Evolutionary conservation across 2,888 invertebrate species (phyloP).

Genomic region (Xestoiulus laeticollis): DNA sequence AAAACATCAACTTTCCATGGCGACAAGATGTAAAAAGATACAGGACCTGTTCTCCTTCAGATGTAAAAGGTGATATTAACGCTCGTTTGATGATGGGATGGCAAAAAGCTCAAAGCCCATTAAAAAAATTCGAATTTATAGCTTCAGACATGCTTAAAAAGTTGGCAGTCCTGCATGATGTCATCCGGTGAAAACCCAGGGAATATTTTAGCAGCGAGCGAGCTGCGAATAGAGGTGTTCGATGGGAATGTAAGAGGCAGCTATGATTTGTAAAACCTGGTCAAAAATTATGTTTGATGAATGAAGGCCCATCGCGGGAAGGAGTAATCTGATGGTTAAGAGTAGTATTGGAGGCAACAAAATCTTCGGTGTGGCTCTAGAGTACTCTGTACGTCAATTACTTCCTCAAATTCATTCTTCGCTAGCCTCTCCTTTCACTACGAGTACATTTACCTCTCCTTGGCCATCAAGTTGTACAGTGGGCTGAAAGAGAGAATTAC

Average conservation of each 20-base stretch:
- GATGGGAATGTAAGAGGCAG: conserved; percentile 35
- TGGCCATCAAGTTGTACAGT: conserved; percentile 55
- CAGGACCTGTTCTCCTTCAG: not conserved
- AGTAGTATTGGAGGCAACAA: conserved; percentile 36
- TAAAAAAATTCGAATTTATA: not conserved
- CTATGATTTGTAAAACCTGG: conserved; percentile 30
- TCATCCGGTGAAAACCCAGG: not conserved
- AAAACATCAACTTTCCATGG: not conserved
- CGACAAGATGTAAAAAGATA: not conserved
- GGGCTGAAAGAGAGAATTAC: conserved; percentile 52
- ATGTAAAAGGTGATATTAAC: not conserved
- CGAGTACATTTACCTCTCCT: conserved; percentile 55
- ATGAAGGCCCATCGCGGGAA: not conserved
- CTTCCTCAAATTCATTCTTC: conserved; percentile 54
- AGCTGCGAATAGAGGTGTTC: not conserved
- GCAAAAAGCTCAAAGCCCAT: not conserved
- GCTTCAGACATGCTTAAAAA: not conserved
- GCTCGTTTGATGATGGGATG: not conserved
- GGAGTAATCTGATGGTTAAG: not conserved
- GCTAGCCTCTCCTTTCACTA: conserved; percentile 55
- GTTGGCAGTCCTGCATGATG: not conserved
- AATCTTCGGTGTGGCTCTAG: conserved; percentile 47
- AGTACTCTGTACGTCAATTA: conserved; percentile 32
- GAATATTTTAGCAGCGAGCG: not conserved
- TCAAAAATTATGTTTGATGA: conserved; percentile 7